Evolutionary conservation across 2,888 invertebrate species (phyloP), one percentile per base, ranked within the genome.

Genomic region (Coleophora flavipennella): DNA sequence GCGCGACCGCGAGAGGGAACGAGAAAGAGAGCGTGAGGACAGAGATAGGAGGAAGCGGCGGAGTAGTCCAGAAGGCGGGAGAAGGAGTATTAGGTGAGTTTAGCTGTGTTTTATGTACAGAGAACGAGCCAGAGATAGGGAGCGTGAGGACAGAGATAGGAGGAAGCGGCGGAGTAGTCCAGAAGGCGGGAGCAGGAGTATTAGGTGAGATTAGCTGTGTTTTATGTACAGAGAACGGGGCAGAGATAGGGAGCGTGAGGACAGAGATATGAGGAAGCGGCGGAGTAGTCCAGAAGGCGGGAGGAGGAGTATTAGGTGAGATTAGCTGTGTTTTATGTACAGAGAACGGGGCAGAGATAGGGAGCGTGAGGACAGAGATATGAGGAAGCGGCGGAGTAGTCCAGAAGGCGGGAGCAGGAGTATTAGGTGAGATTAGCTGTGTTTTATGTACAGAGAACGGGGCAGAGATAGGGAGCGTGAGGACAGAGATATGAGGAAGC

Each of bases 361-460:
- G 11, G 71, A 77, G 2, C 48, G 72, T 39, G 76, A 77, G 31
- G 79, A 78, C 8, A 57, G 76, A 13, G 79, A 80, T 26, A 59
- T 80, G 14, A 71, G 83, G 57, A 79, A 81, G 75, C 53, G 83
- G 39, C 72, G 78, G 34, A 55, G 57, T 42, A 84, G 84, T 43
- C 84, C 84, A 0, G 84, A 84, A n/a, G 74, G 70, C 25, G 74
- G 70, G 20, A 65, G 84, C 41, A 53, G 83, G 34, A 84, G 84
- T 64, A 81, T 84, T 36, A 62, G 80, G 84, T 83, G 27, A 49
- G 57, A 43, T 11, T 35, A 20, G n/a, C n/a, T n/a, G n/a, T n/a
- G n/a, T n/a, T n/a, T n/a, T n/a, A n/a, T n/a, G n/a, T n/a, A n/a
- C n/a, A n/a, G 60, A 1, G 62, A 64, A 0, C 42, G 65, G 3